Base-by-base conservation (phyloP, 2,797 vertebrate genomes). In the Eulemur rubriventer region DNA sequence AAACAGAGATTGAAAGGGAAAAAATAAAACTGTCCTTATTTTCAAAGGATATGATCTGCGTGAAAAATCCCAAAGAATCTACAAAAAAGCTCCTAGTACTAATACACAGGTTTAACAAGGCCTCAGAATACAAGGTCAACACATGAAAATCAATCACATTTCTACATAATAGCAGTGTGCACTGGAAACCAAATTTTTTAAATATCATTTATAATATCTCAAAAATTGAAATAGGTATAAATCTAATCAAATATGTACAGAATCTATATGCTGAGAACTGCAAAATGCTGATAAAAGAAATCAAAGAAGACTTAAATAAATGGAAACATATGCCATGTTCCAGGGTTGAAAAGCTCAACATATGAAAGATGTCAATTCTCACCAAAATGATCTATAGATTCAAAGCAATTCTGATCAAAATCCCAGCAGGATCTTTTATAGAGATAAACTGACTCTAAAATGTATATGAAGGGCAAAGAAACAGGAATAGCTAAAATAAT, bases 401-500 rank as follows among this genome's bases (percentile, higher is more conserved):
- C 50, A 89, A 57, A 80, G 14, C 38, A 95, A 75, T 76, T 76
- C 38, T 33, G 13, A 93, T 50, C 9, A 79, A 94, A 94, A 87
- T 65, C 33, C 48, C 35, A 78, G 50, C 22, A 84, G 57, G 33
- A 41, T 80, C 91, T 94, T 91, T 91, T 88, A 30, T 35, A n/a
- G 41, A 55, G 48, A 67, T 24, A 57, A 88, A 81, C 30, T 75
- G 38, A 96, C 41, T 85, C 46, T 84, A 70, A 91, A 91, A 89
- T 89, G 38, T 75, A 82, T 22, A 57, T 24, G 18, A 88, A 93
- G 59, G 18, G 30, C 50, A 95, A 61, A 90, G 41, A 94, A 93
- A 87, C 4, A 69, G 82, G 70, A 90, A 83, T 38, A 87, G 22
- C 57, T 95, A 92, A 72, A 93, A 73, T 38, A 73, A 72, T 20